These are phyloP conservation scores for Caranx melampygus DNA, from an alignment of 2,113 vertebrate species.

Conservation along the genomic window DNA sequence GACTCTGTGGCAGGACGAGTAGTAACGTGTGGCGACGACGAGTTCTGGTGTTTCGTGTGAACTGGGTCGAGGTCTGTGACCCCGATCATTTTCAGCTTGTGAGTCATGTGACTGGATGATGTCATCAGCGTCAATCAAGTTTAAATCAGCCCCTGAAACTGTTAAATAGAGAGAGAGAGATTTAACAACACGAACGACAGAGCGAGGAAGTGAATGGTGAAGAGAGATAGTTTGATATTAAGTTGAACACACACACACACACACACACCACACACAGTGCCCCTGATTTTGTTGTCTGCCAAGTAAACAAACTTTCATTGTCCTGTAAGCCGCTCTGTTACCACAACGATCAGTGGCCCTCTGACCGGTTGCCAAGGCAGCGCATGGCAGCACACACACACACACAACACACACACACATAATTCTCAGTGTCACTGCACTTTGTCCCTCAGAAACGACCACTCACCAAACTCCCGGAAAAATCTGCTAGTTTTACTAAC, in stretches of 20 bases:
- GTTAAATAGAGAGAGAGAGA: background rate
- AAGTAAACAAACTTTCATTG: constrained; percentile 69
- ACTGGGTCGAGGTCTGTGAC: constrained; percentile 21
- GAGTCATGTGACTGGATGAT: constrained; percentile 12
- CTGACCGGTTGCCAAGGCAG: constrained; percentile 49
- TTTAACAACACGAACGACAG: background rate
- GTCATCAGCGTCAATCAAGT: background rate
- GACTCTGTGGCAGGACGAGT: no score
- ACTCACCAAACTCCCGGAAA: background rate
- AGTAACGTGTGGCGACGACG: no score
- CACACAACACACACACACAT: constrained; percentile 15
- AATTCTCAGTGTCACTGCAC: background rate
- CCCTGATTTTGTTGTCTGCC: constrained; percentile 38
- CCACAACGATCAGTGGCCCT: constrained; percentile 25
- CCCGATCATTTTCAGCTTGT: constrained; percentile 9
- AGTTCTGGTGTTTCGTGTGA: constrained; percentile 17
- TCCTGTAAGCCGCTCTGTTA: constrained; percentile 46
- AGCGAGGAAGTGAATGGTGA: background rate
- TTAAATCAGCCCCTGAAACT: background rate
- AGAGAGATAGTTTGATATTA: background rate
- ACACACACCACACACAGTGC: constrained; percentile 15
- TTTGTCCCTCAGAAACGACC: background rate
- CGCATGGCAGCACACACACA: constrained; percentile 3
- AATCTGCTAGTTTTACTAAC: background rate
- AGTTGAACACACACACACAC: constrained; percentile 3